Percentiles rank a stretch among this genome's conserved stretches.
These are phyloP conservation scores for Tychaedon coryphoeus DNA, from an alignment of 2,113 vertebrate genomes.

Conservation along the genomic window DNA sequence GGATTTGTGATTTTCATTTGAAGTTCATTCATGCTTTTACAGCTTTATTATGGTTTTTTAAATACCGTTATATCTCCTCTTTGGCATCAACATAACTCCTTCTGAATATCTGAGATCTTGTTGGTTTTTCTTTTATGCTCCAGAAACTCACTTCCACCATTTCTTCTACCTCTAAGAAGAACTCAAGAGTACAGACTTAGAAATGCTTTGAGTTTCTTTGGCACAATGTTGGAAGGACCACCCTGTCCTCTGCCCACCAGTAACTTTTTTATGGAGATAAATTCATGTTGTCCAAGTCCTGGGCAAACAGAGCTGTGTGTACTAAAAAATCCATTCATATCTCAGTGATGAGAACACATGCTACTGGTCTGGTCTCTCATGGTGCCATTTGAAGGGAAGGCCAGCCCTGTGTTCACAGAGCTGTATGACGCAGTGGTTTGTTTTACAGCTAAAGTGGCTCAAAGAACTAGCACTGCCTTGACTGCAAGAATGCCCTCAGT, in stretches of 20 bases:
- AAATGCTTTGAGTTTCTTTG: background rate
- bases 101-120: background rate
- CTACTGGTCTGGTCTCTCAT: background rate
- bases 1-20: background rate
- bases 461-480: background rate
- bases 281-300: background rate
- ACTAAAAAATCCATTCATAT: background rate
- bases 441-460: background rate
- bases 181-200: background rate
- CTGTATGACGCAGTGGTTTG: background rate
- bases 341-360: background rate
- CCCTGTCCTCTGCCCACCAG: background rate
- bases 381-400: background rate
- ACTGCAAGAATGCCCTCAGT: background rate
- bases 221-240: background rate
- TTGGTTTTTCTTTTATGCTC: background rate
- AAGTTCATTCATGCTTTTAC: background rate
- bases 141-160: background rate
- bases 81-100: background rate
- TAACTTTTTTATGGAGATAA: background rate
- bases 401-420: background rate
- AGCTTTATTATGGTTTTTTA: background rate
- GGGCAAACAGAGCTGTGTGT: background rate
- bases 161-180: background rate
- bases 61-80: background rate